Percentiles rank a stretch among this genome's conserved stretches.
Evolutionary conservation across 2,888 invertebrate genomes (phyloP).

Genomic region (Horisme vitalbata): DNA sequence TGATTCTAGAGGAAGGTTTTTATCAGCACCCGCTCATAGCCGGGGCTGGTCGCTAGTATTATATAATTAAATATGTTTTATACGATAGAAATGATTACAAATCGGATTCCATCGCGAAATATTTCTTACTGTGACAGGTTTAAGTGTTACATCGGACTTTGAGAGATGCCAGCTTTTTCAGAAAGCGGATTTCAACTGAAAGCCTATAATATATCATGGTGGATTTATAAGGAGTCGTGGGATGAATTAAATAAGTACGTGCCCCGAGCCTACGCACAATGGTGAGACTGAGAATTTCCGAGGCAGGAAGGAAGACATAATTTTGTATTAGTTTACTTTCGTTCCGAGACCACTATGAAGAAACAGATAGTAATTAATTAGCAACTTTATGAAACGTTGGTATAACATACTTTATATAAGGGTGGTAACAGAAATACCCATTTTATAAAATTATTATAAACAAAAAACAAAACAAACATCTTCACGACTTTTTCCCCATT

Average conservation of each 20-base stretch:
- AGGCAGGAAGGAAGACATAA: too few relatives aligned
- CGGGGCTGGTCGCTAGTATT: too few relatives aligned
- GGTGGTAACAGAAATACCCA: too few relatives aligned
- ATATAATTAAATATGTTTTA: too few relatives aligned
- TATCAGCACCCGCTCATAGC: too few relatives aligned
- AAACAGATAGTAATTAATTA: too few relatives aligned
- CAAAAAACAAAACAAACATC: too few relatives aligned
- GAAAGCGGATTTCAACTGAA: slow-evolving; percentile 40
- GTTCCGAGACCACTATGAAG: slow-evolving; percentile 10
- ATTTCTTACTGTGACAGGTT: slow-evolving; percentile 29
- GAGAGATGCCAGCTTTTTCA: slow-evolving; percentile 44
- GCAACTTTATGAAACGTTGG: too few relatives aligned
- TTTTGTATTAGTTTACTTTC: slow-evolving; percentile 13
- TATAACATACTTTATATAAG: too few relatives aligned
- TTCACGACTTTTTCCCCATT: too few relatives aligned
- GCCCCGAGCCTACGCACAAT: slow-evolving; percentile 3
- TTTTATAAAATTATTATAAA: too few relatives aligned
- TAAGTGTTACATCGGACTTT: slow-evolving; percentile 52
- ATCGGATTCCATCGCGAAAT: not conserved
- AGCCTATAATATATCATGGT: slow-evolving; percentile 33
- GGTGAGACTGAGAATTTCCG: slow-evolving; percentile 8
- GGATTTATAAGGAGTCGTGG: slow-evolving; percentile 31
- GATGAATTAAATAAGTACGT: slow-evolving; percentile 35
- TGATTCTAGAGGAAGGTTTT: too few relatives aligned
- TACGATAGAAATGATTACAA: not conserved